Conservation (phyloP, 2,888 invertebrate species). For the Ypsolopha scabrella region DNA sequence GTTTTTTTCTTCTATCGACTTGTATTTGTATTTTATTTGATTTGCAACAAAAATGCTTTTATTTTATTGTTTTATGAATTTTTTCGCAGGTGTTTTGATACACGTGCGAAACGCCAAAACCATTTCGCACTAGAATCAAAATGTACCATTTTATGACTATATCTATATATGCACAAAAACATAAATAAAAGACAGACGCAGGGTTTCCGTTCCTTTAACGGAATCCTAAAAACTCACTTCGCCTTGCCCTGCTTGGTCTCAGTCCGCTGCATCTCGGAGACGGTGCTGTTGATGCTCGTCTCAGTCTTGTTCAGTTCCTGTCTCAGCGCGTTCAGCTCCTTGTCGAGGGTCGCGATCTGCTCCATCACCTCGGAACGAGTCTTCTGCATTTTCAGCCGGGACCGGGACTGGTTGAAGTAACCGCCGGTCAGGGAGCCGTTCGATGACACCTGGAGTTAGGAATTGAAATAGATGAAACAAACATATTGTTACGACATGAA, state of each 20-base stretch:
- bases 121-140: too few relatives aligned
- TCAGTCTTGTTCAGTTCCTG: constrained; percentile 86
- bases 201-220: too few relatives aligned
- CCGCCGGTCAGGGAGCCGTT: constrained; percentile 99
- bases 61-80: too few relatives aligned
- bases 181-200: too few relatives aligned
- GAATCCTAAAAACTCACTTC: constrained; percentile 70
- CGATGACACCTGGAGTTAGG: constrained; percentile 77
- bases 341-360: constrained; percentile 83
- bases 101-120: too few relatives aligned
- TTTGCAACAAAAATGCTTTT: too few relatives aligned
- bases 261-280: constrained; percentile 97
- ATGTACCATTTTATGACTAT: too few relatives aligned
- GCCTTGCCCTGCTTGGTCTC: constrained; percentile 99
- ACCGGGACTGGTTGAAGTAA: constrained; percentile 95
- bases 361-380: constrained; percentile 86
- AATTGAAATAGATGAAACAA: constrained; percentile 1
- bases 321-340: constrained; percentile 78
- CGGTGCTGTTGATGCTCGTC: constrained; percentile 85
- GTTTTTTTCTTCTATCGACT: too few relatives aligned
- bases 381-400: constrained; percentile 94
- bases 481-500: too few relatives aligned
- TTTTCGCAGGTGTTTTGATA: too few relatives aligned
- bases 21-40: too few relatives aligned
- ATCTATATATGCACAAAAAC: too few relatives aligned